A percentile compares a stretch with the other conserved stretches of the same genome.
Conservation (phyloP, 1,140 invertebrate genomes). For the Drosophila bocki region DNA sequence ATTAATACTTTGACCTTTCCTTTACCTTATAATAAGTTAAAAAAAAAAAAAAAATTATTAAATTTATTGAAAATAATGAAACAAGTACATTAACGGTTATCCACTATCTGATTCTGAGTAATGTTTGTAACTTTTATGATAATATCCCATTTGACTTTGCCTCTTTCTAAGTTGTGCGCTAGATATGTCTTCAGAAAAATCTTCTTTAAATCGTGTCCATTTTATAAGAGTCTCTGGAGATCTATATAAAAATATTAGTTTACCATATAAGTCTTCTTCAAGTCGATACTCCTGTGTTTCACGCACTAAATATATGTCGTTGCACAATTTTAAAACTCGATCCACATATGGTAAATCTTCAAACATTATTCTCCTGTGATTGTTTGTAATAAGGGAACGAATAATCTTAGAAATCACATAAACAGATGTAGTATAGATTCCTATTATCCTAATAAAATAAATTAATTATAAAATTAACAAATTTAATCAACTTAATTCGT, state of each 20-base stretch:
- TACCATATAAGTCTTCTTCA: slow-evolving; percentile 99
- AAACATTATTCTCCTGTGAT: slow-evolving; percentile 97
- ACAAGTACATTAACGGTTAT: background rate
- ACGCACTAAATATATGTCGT: slow-evolving; percentile 98
- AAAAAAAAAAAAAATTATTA: too few relatives aligned
- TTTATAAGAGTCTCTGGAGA: slow-evolving; percentile 99
- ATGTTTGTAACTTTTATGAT: background rate
- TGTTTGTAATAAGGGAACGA: slow-evolving; percentile 90
- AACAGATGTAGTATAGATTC: slow-evolving; percentile 97
- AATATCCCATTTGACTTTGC: background rate
- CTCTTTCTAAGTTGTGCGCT: slow-evolving; percentile 8
- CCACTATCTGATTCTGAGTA: background rate
- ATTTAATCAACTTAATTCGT: background rate
- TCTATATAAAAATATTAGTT: slow-evolving; percentile 98
- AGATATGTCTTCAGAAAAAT: slow-evolving; percentile 22
- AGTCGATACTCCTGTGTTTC: slow-evolving; percentile 96
- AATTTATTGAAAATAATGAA: background rate
- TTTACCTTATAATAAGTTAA: background rate
- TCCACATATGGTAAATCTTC: slow-evolving; percentile 98
- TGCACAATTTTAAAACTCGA: slow-evolving; percentile 95
- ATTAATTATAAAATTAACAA: too few relatives aligned
- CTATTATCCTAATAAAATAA: slow-evolving; percentile 92
- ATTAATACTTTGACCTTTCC: background rate
- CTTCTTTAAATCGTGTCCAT: slow-evolving; percentile 88
- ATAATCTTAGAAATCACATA: slow-evolving; percentile 94